phyloP scores from a whole-genome alignment of 2,888 invertebrate genomes.

The Tinea pellionella region DNA sequence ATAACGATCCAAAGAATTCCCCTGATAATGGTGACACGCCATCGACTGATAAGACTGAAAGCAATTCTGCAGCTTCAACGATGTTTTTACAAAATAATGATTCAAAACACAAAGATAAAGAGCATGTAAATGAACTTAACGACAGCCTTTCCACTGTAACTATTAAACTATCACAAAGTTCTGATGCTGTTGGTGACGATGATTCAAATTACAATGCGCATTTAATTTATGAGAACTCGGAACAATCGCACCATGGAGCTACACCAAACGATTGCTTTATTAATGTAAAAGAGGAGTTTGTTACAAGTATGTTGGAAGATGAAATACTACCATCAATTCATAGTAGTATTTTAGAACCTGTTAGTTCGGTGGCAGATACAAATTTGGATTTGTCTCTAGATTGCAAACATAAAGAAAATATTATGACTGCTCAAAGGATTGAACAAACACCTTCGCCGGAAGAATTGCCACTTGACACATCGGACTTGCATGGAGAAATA shows the following conservation, averaged over 20 bases:
- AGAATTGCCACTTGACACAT: constrained; percentile 83
- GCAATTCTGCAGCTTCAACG: constrained; percentile 60
- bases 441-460: constrained; percentile 89
- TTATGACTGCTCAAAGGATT: constrained; percentile 55
- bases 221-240: background rate
- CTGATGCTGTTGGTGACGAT: background rate
- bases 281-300: constrained; percentile 31
- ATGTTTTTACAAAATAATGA: constrained; percentile 52
- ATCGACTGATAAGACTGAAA: constrained; percentile 69
- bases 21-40: constrained; percentile 66
- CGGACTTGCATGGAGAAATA: constrained; percentile 72
- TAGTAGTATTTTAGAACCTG: constrained; percentile 70
- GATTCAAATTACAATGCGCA: background rate
- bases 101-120: constrained; percentile 35
- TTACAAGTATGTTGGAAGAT: constrained; percentile 58
- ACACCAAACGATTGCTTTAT: background rate
- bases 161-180: background rate
- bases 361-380: constrained; percentile 62
- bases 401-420: constrained; percentile 52
- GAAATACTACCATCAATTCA: constrained; percentile 73
- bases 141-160: background rate
- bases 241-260: background rate
- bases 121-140: background rate
- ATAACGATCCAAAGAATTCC: constrained; percentile 53
- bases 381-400: constrained; percentile 67